Base-by-base conservation (phyloP, 92 coral and sea anemone genomes). In the Porites cylindrica region DNA sequence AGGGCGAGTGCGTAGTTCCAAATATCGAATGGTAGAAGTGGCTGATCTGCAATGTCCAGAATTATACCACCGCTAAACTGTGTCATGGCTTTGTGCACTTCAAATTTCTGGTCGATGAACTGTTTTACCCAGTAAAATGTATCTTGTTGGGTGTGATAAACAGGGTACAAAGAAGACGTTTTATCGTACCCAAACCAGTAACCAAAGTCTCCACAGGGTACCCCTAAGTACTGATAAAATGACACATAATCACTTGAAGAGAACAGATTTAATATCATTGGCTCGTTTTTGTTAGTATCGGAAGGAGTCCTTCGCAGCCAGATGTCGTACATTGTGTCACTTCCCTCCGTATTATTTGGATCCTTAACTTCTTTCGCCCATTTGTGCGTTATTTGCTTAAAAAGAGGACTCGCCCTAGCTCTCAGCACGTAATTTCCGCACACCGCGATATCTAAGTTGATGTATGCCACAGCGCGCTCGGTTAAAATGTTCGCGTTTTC, bases 401-500 rank as follows among this genome's bases (percentile, higher is more conserved):
- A 94, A 54, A 97, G 70, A 43, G 98, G 99, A 70, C 98, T 95
- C 14, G 96, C 88, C 51, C 96, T 96, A 18, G 99, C 95, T 24
- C 91, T 76, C 61, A 97, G 51, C 20, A 91, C 96, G 69, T 87
- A 97, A 88, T 93, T 87, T 6, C 99, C 99, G 51, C 92, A 88
- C 21, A 97, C 99, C 12, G 99, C 96, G 7, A 97, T 90, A 84
- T 97, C 99, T 52, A 97, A 86, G 81, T 97, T 97, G 26, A 97
- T 86, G 72, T 97, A 97, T 9, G 97, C 99, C 13, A 97, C 92
- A 10, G 98, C 98, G 23, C 99, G 91, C 38, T 97, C 95, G 8
- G 86, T 66, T 9, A 97, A 75, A 54, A 95, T 61, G 50, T 95
- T 92, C 5, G 92, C 91, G 72, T 97, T 93, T 76, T 97, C 92